These are phyloP conservation scores for Cricetomys ansorgei DNA, from an alignment of 2,113 vertebrate species.

Conservation along the genomic window DNA sequence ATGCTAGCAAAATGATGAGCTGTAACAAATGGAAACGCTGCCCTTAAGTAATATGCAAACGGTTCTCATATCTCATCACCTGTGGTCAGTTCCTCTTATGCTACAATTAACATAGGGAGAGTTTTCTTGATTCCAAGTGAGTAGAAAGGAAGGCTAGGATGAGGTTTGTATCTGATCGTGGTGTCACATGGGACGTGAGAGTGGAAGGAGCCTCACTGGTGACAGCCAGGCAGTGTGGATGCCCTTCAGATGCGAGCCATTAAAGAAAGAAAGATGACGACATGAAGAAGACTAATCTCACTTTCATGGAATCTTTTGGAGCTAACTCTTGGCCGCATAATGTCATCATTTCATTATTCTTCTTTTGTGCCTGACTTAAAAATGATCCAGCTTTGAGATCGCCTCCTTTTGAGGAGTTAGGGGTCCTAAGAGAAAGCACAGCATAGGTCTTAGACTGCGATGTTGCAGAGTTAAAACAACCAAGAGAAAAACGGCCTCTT, in stretches of 20 bases:
- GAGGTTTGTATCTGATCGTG: too few species aligned
- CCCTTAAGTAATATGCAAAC: not conserved
- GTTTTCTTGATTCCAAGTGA: not conserved
- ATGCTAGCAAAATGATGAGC: constrained; percentile 55
- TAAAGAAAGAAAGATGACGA: too few species aligned
- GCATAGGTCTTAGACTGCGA: not conserved
- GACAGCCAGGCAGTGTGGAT: not conserved
- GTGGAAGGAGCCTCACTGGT: too few species aligned
- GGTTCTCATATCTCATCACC: not conserved
- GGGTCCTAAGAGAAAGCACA: not conserved
- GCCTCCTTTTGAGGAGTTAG: not conserved
- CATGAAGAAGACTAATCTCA: not conserved
- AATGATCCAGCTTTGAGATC: not conserved
- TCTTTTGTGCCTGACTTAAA: not conserved
- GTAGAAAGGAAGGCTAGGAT: not conserved
- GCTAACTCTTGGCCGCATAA: not conserved
- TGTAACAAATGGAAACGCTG: not conserved
- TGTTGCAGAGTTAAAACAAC: not conserved
- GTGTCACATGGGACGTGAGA: too few species aligned
- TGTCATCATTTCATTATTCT: not conserved
- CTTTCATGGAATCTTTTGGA: too few species aligned
- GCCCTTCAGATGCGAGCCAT: not conserved
- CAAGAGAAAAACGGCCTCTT: not conserved
- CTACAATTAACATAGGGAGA: too few species aligned
- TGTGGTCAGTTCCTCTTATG: not conserved